A percentile compares a stretch with the other conserved stretches of the same genome.
These are phyloP conservation scores for Lithophane socia DNA, from an alignment of 2,888 invertebrate genomes.

Conservation along the genomic window DNA sequence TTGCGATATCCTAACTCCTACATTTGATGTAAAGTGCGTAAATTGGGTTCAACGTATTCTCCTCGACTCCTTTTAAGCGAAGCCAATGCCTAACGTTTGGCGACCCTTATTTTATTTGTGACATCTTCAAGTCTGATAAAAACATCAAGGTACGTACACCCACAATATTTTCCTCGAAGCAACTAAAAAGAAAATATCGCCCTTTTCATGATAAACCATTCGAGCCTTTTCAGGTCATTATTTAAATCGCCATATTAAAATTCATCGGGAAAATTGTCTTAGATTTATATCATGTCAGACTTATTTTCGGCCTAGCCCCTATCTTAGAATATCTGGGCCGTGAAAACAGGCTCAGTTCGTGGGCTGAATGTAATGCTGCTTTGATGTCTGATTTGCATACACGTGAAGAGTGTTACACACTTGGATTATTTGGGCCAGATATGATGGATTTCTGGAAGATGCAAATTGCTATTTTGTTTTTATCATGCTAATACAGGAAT, in stretches of 20 bases:
- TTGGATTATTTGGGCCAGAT: not conserved
- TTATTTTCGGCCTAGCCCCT: constrained; percentile 39
- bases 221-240: constrained; percentile 19
- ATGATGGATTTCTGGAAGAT: not conserved
- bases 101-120: not conserved
- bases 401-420: constrained; percentile 1
- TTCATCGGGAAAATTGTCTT: constrained; percentile 45
- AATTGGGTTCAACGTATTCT: not conserved
- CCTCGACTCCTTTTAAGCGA: not conserved
- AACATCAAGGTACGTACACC: not conserved
- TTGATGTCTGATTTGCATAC: constrained; percentile 34
- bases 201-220: constrained; percentile 11
- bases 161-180: not conserved
- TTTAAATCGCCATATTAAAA: constrained; percentile 50
- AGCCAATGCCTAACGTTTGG: not conserved
- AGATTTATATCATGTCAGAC: constrained; percentile 46
- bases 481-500: not conserved
- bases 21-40: not conserved
- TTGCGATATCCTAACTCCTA: not conserved
- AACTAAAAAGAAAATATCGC: constrained; percentile 16
- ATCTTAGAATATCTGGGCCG: constrained; percentile 46
- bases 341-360: constrained; percentile 42
- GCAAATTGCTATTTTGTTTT: not conserved
- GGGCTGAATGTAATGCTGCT: constrained; percentile 35
- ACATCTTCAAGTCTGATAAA: not conserved